Percentiles rank a stretch among this genome's conserved stretches.
Conservation (phyloP, 2,113 vertebrate genomes). For the Rissa tridactyla region DNA sequence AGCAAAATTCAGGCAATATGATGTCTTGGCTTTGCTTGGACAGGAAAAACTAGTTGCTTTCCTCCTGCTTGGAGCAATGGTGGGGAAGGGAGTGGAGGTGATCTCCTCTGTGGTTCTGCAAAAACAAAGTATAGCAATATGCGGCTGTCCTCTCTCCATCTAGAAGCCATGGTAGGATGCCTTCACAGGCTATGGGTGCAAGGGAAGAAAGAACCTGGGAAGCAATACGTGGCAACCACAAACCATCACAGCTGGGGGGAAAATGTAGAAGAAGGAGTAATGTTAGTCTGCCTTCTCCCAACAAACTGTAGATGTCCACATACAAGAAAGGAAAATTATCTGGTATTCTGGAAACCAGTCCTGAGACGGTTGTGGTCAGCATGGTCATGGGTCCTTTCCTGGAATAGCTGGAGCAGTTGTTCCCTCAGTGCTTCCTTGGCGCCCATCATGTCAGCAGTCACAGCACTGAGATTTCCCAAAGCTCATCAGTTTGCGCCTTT, state of each 20-base stretch:
- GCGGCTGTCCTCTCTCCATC: background rate
- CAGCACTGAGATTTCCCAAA: background rate
- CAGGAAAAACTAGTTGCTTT: background rate
- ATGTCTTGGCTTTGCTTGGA: background rate
- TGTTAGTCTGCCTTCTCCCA: background rate
- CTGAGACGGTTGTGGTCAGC: background rate
- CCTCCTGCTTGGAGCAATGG: background rate
- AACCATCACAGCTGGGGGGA: background rate
- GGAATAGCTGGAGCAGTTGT: background rate
- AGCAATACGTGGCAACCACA: background rate
- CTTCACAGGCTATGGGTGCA: background rate
- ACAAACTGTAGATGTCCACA: background rate
- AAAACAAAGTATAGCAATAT: background rate
- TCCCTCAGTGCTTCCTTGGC: background rate
- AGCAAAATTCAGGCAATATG: background rate
- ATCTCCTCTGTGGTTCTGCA: background rate
- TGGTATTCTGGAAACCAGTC: background rate
- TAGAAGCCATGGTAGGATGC: background rate
- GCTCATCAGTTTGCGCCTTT: background rate
- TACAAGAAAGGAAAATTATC: background rate
- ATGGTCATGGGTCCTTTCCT: background rate
- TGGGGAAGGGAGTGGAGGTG: background rate
- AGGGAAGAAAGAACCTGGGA: background rate
- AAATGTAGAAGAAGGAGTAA: background rate
- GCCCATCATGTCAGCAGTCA: background rate